phyloP scores from a whole-genome alignment of 2,888 invertebrate genomes.

The Acronicta aceris region DNA sequence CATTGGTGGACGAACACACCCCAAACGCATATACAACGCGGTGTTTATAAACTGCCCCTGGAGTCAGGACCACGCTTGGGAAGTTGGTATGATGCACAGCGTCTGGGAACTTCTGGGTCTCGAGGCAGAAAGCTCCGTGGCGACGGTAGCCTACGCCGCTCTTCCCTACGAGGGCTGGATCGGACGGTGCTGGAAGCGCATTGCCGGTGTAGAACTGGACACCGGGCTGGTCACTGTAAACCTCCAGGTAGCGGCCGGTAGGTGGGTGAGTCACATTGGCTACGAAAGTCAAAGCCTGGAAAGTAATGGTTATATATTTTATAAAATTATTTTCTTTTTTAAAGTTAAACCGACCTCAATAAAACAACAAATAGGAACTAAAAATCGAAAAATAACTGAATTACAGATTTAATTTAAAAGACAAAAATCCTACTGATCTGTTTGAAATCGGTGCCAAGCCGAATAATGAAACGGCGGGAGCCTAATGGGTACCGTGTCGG shows the following conservation, averaged over 20 bases:
- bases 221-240: slow-evolving; percentile 96
- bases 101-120: slow-evolving; percentile 97
- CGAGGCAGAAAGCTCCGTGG: slow-evolving; percentile 95
- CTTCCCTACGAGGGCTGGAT: slow-evolving; percentile 78
- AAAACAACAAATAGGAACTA: too few relatives aligned
- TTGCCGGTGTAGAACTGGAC: slow-evolving; percentile 97
- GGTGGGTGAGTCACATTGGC: slow-evolving; percentile 90
- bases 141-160: slow-evolving; percentile 89
- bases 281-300: slow-evolving; percentile 74
- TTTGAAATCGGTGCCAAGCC: too few relatives aligned
- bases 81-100: slow-evolving; percentile 94
- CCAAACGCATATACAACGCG: slow-evolving; percentile 92
- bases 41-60: slow-evolving; percentile 92
- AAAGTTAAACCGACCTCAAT: too few relatives aligned
- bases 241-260: slow-evolving; percentile 93
- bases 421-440: too few relatives aligned
- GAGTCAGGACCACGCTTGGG: slow-evolving; percentile 91
- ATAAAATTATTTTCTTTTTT: too few relatives aligned
- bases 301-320: too few relatives aligned
- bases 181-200: slow-evolving; percentile 89
- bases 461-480: too few relatives aligned
- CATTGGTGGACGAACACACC: slow-evolving; percentile 46
- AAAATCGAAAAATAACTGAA: too few relatives aligned
- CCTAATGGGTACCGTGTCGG: too few relatives aligned
- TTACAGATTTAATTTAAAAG: too few relatives aligned